These are phyloP conservation scores for Troides aeacus DNA, from an alignment of 2,888 invertebrate species.

Conservation along the genomic window DNA sequence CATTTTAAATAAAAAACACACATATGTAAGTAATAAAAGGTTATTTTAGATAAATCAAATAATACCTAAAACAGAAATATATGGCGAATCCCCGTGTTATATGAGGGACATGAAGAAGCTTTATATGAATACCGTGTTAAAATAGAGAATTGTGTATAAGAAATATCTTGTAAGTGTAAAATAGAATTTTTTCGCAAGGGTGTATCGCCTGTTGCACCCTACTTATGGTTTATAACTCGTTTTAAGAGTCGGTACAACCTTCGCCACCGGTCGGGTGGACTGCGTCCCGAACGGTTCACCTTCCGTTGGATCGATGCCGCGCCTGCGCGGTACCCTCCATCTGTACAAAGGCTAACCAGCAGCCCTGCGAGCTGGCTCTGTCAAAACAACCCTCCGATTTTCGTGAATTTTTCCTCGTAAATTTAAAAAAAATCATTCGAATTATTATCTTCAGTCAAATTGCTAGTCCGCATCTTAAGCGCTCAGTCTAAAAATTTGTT, in stretches of 20 bases:
- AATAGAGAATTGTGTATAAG: not conserved
- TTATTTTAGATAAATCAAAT: no score
- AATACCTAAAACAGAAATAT: no score
- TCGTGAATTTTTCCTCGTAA: conserved; percentile 45
- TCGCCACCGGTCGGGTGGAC: conserved; percentile 33
- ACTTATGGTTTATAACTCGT: conserved; percentile 11
- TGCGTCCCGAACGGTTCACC: conserved; percentile 36
- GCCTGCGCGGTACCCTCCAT: conserved; percentile 58
- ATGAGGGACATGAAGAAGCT: no score
- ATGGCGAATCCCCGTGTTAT: no score
- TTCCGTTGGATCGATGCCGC: conserved; percentile 61
- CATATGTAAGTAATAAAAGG: no score
- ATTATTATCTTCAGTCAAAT: not conserved
- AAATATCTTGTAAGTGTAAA: no score
- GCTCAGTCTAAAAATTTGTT: not conserved
- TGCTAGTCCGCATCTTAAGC: not conserved
- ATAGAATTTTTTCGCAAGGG: not conserved
- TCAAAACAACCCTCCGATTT: conserved; percentile 66
- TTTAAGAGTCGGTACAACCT: conserved; percentile 14
- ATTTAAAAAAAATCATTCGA: not conserved
- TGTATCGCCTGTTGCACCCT: conserved; percentile 24
- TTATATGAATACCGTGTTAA: not conserved
- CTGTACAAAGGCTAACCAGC: conserved; percentile 68
- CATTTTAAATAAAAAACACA: no score
- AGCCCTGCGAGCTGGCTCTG: conserved; percentile 57